These are phyloP conservation scores for Otis tarda DNA, from an alignment of 2,113 vertebrate species.

Conservation along the genomic window DNA sequence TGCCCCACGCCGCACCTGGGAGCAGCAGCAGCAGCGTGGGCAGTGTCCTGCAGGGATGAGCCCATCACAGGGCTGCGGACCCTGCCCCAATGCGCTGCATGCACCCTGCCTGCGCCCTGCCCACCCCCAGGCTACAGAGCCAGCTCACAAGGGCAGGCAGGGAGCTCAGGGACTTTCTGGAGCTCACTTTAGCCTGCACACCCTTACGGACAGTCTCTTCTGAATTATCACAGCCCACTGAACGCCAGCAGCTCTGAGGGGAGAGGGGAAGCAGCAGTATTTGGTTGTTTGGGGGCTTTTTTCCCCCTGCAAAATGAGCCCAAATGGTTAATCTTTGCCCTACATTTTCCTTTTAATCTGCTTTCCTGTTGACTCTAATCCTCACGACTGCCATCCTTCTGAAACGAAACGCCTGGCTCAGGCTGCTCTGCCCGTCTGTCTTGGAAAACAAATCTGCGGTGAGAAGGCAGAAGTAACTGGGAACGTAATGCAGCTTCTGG, in stretches of 20 bases:
- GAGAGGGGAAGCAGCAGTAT: not conserved
- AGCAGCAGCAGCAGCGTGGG: not conserved
- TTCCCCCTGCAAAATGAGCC: not conserved
- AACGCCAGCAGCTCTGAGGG: not conserved
- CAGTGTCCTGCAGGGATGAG: not conserved
- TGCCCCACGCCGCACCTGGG: not conserved
- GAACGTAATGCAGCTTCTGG: not conserved
- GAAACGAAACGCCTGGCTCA: not conserved
- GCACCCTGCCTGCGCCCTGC: not conserved
- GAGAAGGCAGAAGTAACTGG: not conserved
- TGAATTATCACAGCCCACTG: not conserved
- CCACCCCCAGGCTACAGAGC: not conserved
- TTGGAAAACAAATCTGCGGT: not conserved
- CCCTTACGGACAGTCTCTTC: not conserved
- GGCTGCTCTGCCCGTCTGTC: constrained; percentile 26
- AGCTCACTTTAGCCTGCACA: not conserved
- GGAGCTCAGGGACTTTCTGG: not conserved
- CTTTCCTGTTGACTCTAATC: constrained; percentile 49
- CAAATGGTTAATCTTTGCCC: constrained; percentile 55
- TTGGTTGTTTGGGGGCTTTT: not conserved
- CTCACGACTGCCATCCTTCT: not conserved
- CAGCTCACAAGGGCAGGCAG: not conserved
- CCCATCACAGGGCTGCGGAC: not conserved
- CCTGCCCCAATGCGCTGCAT: not conserved
- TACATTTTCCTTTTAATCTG: constrained; percentile 62